These are phyloP conservation scores for Sandelia bainsii DNA, from an alignment of 2,797 vertebrate species.

Conservation along the genomic window DNA sequence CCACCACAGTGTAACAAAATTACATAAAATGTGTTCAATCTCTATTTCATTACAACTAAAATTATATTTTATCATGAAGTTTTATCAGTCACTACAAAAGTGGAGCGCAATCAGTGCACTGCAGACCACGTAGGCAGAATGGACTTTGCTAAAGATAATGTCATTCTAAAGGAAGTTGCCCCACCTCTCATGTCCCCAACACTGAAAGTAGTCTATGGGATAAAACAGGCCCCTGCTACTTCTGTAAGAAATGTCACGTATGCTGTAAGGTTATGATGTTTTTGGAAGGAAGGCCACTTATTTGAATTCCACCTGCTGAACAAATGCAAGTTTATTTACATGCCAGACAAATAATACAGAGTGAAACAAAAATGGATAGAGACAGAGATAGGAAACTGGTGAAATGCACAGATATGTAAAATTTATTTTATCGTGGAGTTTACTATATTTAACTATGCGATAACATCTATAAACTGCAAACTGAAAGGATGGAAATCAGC, in stretches of 20 bases:
- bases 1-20: constrained; percentile 33
- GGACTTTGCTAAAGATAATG: constrained; percentile 66
- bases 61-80: constrained; percentile 48
- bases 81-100: constrained; percentile 32
- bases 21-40: constrained; percentile 35
- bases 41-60: constrained; percentile 61
- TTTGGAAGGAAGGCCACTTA: neutral
- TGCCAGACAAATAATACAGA: constrained; percentile 15
- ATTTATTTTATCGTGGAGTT: constrained; percentile 29
- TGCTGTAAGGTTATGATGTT: constrained; percentile 19
- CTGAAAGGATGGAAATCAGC: constrained; percentile 32
- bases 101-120: constrained; percentile 31
- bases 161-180: constrained; percentile 58
- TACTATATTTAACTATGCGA: constrained; percentile 38
- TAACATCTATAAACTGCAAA: constrained; percentile 30
- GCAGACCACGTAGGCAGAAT: constrained; percentile 44
- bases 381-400: constrained; percentile 25
- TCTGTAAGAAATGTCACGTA: constrained; percentile 22
- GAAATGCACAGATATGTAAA: neutral
- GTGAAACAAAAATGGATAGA: constrained; percentile 17
- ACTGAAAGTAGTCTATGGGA: constrained; percentile 28
- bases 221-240: constrained; percentile 8
- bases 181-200: constrained; percentile 51
- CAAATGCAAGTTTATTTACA: constrained; percentile 26
- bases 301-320: constrained; percentile 30